Conservation (phyloP, 2,888 invertebrate species). For the Platynereis dumerilii region DNA sequence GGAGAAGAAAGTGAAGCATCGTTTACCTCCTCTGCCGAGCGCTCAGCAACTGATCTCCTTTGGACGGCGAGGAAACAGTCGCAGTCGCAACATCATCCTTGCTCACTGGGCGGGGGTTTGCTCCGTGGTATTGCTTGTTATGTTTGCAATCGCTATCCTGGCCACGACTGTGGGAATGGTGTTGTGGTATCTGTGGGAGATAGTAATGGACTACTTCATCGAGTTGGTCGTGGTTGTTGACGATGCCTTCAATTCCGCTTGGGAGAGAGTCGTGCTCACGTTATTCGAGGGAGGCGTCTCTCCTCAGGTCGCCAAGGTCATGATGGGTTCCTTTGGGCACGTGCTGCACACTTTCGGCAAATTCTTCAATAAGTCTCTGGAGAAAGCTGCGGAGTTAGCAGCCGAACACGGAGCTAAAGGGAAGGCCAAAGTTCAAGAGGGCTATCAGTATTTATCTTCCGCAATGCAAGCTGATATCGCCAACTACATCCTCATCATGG, state of each 20-base stretch:
- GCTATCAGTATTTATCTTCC: conserved; percentile 13
- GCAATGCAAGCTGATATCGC: conserved; percentile 23
- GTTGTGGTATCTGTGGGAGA: conserved; percentile 23
- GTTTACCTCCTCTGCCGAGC: conserved; percentile 16
- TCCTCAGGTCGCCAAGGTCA: conserved; percentile 15
- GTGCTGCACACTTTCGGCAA: conserved; percentile 19
- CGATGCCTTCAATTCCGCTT: conserved; percentile 12
- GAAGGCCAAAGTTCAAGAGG: neutral
- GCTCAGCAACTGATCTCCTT: neutral
- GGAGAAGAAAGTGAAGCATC: conserved; percentile 14
- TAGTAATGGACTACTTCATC: conserved; percentile 20
- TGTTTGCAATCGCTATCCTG: conserved; percentile 15
- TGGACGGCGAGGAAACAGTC: neutral
- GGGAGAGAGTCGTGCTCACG: conserved; percentile 15
- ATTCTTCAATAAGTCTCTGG: conserved; percentile 13
- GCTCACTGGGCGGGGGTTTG: conserved; percentile 22
- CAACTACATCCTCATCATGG: conserved; percentile 21
- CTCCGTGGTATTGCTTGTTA: conserved; percentile 19
- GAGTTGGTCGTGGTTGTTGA: conserved; percentile 14
- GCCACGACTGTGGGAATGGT: conserved; percentile 22
- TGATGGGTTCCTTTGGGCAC: conserved; percentile 17
- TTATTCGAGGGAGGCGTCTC: conserved; percentile 16
- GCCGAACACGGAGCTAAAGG: neutral
- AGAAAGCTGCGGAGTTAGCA: neutral
- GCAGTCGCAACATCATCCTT: conserved; percentile 14